Evolutionary conservation across 1,140 invertebrate species (phyloP), one percentile per base, ranked within the genome.

Genomic region (Dreissena rostriformis): DNA sequence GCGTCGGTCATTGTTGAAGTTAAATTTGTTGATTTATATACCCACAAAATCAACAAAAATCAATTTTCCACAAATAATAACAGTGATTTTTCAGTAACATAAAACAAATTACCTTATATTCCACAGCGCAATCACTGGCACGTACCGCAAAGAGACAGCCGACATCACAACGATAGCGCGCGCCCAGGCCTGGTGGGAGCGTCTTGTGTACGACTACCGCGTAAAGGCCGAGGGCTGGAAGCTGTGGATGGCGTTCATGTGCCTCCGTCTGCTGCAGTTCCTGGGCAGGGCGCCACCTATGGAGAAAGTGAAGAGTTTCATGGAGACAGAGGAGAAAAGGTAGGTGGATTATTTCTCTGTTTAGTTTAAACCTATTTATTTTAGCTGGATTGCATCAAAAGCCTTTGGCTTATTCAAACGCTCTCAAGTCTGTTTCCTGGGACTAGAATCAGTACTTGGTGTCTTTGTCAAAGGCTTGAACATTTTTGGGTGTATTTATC

Each of bases 51-150:
- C n/a, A n/a, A n/a, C n/a, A n/a, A n/a, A n/a, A n/a, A n/a, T n/a
- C n/a, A n/a, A n/a, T n/a, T n/a, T n/a, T n/a, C n/a, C n/a, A n/a
- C n/a, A n/a, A n/a, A n/a, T n/a, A n/a, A n/a, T n/a, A n/a, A n/a
- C n/a, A n/a, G n/a, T n/a, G n/a, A n/a, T n/a, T n/a, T n/a, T n/a
- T n/a, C n/a, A n/a, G n/a, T n/a, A n/a, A n/a, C n/a, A n/a, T n/a
- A n/a, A 39, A 8, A 39, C 39, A 5, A 2, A 39, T 39, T 39
- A 5, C 8, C 66, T 68, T 68, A 29, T 19, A 39, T 85, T 87
- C 15, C 82, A 39, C 39, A 89, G 88, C 82, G 86, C 88, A 55
- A 88, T 90, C 12, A 84, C 80, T 66, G 87, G 87, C 15, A 84
- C 84, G 0, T 82, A 85, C 49, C 63, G 19, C 15, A 80, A 86